Evolutionary conservation across 2,888 invertebrate genomes (phyloP), one percentile per base, ranked within the genome.

Genomic region (Dysmachus trigonus): DNA sequence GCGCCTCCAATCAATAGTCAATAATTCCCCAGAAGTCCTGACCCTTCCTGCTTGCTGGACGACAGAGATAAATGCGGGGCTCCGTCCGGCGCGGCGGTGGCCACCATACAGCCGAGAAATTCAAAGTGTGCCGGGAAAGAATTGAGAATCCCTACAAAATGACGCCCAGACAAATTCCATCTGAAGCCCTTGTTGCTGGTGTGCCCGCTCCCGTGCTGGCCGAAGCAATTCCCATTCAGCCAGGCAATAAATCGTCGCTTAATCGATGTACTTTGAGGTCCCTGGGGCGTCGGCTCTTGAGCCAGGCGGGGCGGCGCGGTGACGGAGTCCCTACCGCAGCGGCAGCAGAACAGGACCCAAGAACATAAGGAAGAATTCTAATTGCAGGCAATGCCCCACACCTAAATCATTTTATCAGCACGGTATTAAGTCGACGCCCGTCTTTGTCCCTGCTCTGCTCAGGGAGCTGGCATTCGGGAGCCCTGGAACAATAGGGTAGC

Each of bases 91-190:
- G 38, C 35, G 33, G 33, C 35, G 35, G 7, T 18, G 47, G 47
- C 22, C 10, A 22, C 22, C 62, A 62, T n/a, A 47, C n/a, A 47
- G 47, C 5, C 62, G 10, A 62, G 27, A 27, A 27, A 27, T 22
- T 62, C 18, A 27, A 62, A 62, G 22, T 62, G 22, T 62, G 8
- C 62, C 8, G 62, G 62, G 10, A 22, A 76, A 41, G 76, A 76
- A 41, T n/a, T 76, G 27, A 62, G 62, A 38, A 38, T 38, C 38
- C 76, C 33, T 38, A 76, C 33, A 33, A 76, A n/a, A 76, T 38
- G 41, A 76, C 76, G 38, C 33, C 76, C 22, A 76, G 76, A 76
- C 76, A 76, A 76, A 76, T 35, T 76, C 76, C 76, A 76, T 76
- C 38, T 76, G 35, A 13, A 76, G 62, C 8, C 22, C 53, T 53